Percentiles rank a stretch among this genome's conserved stretches.
These are phyloP conservation scores for Drosophila nannoptera DNA, from an alignment of 1,140 invertebrate genomes.

Conservation along the genomic window DNA sequence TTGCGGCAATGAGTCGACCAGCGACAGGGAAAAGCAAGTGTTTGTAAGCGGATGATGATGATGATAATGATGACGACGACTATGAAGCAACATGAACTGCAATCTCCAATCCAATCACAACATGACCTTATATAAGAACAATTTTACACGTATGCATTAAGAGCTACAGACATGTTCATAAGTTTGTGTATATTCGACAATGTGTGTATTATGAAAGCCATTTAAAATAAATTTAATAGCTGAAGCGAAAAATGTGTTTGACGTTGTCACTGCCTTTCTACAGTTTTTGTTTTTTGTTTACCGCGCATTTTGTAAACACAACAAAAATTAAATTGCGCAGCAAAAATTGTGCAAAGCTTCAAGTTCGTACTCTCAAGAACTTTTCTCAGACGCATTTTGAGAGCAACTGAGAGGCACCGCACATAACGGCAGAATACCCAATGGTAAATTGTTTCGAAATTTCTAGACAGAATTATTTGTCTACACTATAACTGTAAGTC, in stretches of 20 bases:
- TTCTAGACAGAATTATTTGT: conserved; percentile 15
- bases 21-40: conserved; percentile 32
- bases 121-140: conserved; percentile 42
- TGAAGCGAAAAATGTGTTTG: conserved; percentile 61
- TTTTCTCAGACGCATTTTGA: neutral
- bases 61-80: too few relatives aligned
- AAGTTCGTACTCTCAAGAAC: conserved; percentile 19
- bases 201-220: conserved; percentile 52
- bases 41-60: conserved; percentile 19
- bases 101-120: conserved; percentile 6
- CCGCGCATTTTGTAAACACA: conserved; percentile 72
- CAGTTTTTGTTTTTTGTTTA: conserved; percentile 64
- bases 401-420: conserved; percentile 9
- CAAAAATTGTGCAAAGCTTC: conserved; percentile 51
- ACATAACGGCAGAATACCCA: conserved; percentile 9
- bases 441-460: conserved; percentile 25
- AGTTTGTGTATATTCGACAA: conserved; percentile 27
- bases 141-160: conserved; percentile 9
- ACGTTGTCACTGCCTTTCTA: conserved; percentile 49
- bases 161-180: neutral
- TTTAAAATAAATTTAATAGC: conserved; percentile 59
- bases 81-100: conserved; percentile 22
- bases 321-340: conserved; percentile 74
- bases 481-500: too few relatives aligned
- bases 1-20: conserved; percentile 33